Conservation (phyloP, 2,888 invertebrate species). For the Flabesymbios commensalis region DNA sequence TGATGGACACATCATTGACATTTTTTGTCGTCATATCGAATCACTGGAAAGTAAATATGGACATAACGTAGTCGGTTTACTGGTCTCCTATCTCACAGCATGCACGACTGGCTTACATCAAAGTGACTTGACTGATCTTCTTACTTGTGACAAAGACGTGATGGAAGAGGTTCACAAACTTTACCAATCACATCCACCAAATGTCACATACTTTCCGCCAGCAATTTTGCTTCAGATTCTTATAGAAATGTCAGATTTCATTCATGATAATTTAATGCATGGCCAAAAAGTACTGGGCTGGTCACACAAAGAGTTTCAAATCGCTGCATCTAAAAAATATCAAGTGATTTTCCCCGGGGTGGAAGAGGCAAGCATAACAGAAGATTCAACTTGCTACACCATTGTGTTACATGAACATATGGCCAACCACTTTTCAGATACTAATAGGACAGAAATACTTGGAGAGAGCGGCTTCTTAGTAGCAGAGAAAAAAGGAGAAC, state of each 20-base stretch:
- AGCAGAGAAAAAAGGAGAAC: too few species aligned
- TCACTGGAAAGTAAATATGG: conserved; percentile 20
- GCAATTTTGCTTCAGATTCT: conserved; percentile 13
- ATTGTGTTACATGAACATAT: conserved; percentile 25
- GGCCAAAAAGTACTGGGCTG: conserved; percentile 23
- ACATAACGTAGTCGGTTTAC: conserved; percentile 2
- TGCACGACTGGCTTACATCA: conserved; percentile 23
- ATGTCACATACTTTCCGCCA: conserved; percentile 14
- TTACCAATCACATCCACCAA: neutral
- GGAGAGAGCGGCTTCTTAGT: too few species aligned
- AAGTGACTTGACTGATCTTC: conserved; percentile 23
- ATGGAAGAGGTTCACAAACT: conserved; percentile 10
- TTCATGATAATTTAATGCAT: conserved; percentile 8
- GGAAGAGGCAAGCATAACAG: conserved; percentile 18
- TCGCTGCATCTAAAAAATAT: conserved; percentile 8
- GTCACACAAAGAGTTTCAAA: conserved; percentile 10
- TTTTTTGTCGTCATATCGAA: conserved; percentile 3
- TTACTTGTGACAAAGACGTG: conserved; percentile 20
- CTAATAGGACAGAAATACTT: too few species aligned
- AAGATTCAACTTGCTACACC: conserved; percentile 21
- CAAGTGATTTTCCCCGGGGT: conserved; percentile 24
- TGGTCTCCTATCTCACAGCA: conserved; percentile 16
- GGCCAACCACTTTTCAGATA: conserved; percentile 20
- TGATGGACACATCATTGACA: too few species aligned
- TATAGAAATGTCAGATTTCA: conserved; percentile 11